Percentiles rank a stretch among this genome's conserved stretches.
These are phyloP conservation scores for Camarhynchus parvulus DNA, from an alignment of 2,113 vertebrate genomes.

Conservation along the genomic window DNA sequence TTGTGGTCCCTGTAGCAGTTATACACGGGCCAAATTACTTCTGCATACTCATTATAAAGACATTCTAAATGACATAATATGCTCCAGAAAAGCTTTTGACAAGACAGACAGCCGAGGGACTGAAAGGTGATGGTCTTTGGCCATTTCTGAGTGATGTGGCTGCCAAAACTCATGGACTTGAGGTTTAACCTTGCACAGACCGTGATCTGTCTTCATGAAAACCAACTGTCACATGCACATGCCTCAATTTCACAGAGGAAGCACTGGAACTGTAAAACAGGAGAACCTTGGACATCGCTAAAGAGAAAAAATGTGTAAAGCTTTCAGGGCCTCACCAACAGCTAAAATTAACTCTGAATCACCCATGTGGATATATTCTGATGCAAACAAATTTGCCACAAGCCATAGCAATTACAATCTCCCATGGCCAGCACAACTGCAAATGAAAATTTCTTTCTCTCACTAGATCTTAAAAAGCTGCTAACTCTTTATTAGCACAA, in stretches of 20 bases:
- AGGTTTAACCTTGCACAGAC: slow-evolving; percentile 78
- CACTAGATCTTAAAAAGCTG: background rate
- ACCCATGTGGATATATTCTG: slow-evolving; percentile 12
- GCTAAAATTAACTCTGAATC: slow-evolving; percentile 66
- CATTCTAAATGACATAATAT: slow-evolving; percentile 12
- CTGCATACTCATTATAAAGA: background rate
- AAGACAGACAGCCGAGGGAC: slow-evolving; percentile 37
- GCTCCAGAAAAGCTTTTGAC: slow-evolving; percentile 47
- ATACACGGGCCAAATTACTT: background rate
- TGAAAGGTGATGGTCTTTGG: slow-evolving; percentile 56
- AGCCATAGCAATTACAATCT: background rate
- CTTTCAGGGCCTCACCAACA: slow-evolving; percentile 10
- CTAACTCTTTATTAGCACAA: slow-evolving; percentile 20
- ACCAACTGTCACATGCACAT: slow-evolving; percentile 66
- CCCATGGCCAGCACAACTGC: background rate
- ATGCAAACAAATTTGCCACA: slow-evolving; percentile 23
- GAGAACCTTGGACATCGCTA: slow-evolving; percentile 70
- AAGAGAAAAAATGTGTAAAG: slow-evolving; percentile 74
- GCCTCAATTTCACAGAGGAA: slow-evolving; percentile 78
- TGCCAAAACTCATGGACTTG: slow-evolving; percentile 65
- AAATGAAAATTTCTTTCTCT: slow-evolving; percentile 2
- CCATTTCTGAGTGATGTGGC: slow-evolving; percentile 71
- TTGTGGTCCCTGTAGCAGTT: background rate
- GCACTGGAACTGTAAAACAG: slow-evolving; percentile 45
- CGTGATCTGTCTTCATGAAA: slow-evolving; percentile 82